Percentiles rank a stretch among this genome's conserved stretches.
These are phyloP conservation scores for Lateolabrax maculatus DNA, from an alignment of 2,797 vertebrate species.

Conservation along the genomic window DNA sequence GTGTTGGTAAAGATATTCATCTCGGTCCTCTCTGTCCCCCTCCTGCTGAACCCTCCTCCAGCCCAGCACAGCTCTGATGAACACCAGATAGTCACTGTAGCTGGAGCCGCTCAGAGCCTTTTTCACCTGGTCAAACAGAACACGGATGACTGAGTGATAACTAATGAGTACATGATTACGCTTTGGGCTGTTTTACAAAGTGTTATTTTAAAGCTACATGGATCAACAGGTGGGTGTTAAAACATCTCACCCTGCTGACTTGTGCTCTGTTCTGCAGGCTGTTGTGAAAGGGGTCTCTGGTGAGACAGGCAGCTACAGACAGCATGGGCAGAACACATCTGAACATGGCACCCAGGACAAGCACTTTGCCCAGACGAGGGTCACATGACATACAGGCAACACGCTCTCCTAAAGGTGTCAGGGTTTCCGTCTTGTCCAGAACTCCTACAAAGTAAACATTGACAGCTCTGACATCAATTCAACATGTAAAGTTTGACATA, in stretches of 20 bases:
- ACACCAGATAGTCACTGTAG: constrained; percentile 93
- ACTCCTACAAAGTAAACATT: constrained; percentile 84
- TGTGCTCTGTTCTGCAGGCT: constrained; percentile 92
- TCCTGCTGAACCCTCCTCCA: constrained; percentile 88
- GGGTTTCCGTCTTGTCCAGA: constrained; percentile 89
- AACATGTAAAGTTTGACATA: neutral
- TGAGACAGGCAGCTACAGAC: constrained; percentile 92
- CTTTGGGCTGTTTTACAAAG: neutral
- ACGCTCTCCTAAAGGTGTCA: constrained; percentile 93
- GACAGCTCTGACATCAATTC: neutral
- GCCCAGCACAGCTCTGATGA: constrained; percentile 88
- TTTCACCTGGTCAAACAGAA: constrained; percentile 86
- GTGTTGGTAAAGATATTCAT: constrained; percentile 88
- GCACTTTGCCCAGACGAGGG: constrained; percentile 93
- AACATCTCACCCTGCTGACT: constrained; percentile 88
- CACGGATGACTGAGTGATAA: neutral
- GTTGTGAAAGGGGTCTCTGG: constrained; percentile 95
- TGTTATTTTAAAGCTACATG: neutral
- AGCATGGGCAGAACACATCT: constrained; percentile 93
- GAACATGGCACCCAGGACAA: constrained; percentile 93
- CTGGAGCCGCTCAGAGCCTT: constrained; percentile 87
- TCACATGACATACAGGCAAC: constrained; percentile 94
- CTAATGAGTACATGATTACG: neutral
- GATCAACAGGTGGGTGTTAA: neutral
- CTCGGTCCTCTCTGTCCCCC: constrained; percentile 82